These are phyloP conservation scores for Oceanodroma tethys DNA, from an alignment of 2,113 vertebrate genomes.

Conservation along the genomic window DNA sequence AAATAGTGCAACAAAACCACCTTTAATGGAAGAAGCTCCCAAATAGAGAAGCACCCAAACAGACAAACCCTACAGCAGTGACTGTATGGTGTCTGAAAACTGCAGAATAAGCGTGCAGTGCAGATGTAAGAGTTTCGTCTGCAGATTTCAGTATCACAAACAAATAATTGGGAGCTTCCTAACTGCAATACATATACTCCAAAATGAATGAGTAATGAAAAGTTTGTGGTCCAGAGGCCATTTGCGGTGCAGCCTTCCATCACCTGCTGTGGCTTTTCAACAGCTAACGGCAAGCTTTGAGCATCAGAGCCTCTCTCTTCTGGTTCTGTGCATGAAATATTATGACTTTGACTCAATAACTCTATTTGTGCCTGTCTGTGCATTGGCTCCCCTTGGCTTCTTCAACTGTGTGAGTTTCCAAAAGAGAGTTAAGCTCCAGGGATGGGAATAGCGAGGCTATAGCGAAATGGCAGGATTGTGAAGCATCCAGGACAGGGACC, in stretches of 20 bases:
- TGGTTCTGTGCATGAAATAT: constrained; percentile 54
- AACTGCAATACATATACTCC: neutral
- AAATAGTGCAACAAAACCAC: neutral
- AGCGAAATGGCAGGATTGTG: neutral
- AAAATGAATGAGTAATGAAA: neutral
- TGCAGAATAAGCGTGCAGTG: neutral
- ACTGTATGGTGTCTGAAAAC: neutral
- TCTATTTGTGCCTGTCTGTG: constrained; percentile 42
- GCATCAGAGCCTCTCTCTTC: constrained; percentile 45
- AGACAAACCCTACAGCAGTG: neutral
- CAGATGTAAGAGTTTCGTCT: neutral
- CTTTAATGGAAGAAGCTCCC: neutral
- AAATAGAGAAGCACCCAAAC: neutral
- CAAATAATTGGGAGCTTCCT: neutral
- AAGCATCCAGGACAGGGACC: neutral
- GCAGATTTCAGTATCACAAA: neutral
- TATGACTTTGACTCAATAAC: neutral
- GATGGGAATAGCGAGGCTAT: neutral
- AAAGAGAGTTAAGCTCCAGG: neutral
- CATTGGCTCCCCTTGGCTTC: constrained; percentile 48
- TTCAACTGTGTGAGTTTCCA: neutral
- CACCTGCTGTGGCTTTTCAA: constrained; percentile 43
- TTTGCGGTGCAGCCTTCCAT: neutral
- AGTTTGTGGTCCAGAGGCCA: neutral
- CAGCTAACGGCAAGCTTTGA: constrained; percentile 34